phyloP scores from a whole-genome alignment of 2,888 invertebrate species.

The Eristalis arbustorum region DNA sequence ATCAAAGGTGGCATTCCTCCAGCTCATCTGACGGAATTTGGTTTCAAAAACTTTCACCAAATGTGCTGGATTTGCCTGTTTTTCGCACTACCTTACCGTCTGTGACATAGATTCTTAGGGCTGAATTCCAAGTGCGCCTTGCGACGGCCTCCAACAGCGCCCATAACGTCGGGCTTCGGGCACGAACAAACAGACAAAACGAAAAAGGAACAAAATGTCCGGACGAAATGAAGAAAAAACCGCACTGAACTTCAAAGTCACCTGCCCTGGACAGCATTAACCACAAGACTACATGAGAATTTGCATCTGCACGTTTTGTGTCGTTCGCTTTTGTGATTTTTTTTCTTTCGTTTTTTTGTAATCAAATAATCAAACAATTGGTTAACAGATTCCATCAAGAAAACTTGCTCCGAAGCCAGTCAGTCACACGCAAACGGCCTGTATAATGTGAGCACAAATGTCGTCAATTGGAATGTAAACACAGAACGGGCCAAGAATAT shows the following conservation, averaged over 20 bases:
- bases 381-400: constrained; percentile 37
- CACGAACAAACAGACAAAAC: not conserved
- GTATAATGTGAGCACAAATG: constrained; percentile 42
- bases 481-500: constrained; percentile 54
- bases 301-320: constrained; percentile 49
- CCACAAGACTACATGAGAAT: constrained; percentile 55
- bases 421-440: not conserved
- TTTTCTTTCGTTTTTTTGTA: constrained; percentile 17
- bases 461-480: constrained; percentile 67
- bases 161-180: constrained; percentile 14
- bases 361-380: constrained; percentile 53
- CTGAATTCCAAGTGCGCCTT: constrained; percentile 26
- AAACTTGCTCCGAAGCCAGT: constrained; percentile 8
- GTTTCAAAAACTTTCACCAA: not conserved
- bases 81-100: constrained; percentile 20
- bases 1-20: not conserved
- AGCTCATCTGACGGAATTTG: no score
- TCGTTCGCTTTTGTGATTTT: not conserved
- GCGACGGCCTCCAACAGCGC: constrained; percentile 27
- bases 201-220: not conserved
- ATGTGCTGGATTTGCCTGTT: not conserved
- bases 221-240: not conserved
- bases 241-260: constrained; percentile 25
- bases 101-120: constrained; percentile 23
- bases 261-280: constrained; percentile 35